These are phyloP conservation scores for Andrena trimmerana DNA, from an alignment of 2,888 invertebrate species.

Conservation along the genomic window DNA sequence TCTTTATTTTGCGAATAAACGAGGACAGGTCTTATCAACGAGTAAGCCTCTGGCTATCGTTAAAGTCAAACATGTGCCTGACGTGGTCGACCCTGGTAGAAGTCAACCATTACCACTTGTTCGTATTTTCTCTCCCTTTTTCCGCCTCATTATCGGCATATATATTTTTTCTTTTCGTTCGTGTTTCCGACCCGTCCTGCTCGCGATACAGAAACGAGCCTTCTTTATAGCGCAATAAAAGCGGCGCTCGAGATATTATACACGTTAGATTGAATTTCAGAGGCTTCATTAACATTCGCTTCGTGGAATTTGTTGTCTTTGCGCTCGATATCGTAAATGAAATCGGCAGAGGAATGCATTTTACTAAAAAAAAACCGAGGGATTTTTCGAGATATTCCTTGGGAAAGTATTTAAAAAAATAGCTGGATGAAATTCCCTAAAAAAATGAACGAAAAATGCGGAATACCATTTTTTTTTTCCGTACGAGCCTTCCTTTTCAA, in stretches of 20 bases:
- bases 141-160: conserved; percentile 58
- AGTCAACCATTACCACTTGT: conserved; percentile 63
- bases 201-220: conserved; percentile 26
- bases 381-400: neutral
- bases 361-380: neutral
- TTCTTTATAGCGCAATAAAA: conserved; percentile 19
- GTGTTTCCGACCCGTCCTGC: neutral
- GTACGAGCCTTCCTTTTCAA: neutral
- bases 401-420: neutral
- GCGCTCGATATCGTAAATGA: neutral
- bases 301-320: neutral
- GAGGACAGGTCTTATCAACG: conserved; percentile 64
- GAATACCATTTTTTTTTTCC: neutral
- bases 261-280: conserved; percentile 11
- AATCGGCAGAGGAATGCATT: neutral
- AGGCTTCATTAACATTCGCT: neutral
- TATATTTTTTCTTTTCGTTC: conserved; percentile 5
- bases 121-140: conserved; percentile 35
- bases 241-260: conserved; percentile 10
- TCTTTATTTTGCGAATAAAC: conserved; percentile 65
- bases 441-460: neutral
- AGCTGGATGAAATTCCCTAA: neutral
- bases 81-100: conserved; percentile 40
- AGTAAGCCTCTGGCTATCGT: conserved; percentile 67
- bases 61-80: conserved; percentile 61